These are phyloP conservation scores for Ormyrus labotus DNA, from an alignment of 2,888 invertebrate species.

Conservation along the genomic window DNA sequence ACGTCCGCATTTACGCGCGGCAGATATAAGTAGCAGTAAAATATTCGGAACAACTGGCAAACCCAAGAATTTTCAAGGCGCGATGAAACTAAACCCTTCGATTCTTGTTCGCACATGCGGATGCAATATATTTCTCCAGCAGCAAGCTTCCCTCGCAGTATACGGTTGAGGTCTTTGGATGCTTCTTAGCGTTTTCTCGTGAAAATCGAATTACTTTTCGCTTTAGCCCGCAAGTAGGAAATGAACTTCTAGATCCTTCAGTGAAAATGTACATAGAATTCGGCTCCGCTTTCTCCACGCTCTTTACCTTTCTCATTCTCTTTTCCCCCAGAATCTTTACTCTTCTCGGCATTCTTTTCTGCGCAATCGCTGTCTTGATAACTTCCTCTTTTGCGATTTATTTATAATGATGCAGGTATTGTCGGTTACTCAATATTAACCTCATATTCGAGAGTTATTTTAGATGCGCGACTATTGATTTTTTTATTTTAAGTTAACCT, in stretches of 20 bases:
- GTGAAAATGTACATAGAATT: conserved; percentile 55
- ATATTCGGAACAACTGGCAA: conserved; percentile 32
- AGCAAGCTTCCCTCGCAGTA: background rate
- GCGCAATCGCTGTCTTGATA: conserved; percentile 43
- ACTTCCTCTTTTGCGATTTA: conserved; percentile 25
- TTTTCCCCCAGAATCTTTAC: background rate
- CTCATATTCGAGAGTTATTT: too few species aligned
- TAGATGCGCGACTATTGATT: too few species aligned
- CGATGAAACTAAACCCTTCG: conserved; percentile 19
- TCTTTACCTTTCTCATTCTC: conserved; percentile 11
- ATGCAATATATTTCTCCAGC: conserved; percentile 40
- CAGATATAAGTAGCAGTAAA: conserved; percentile 22
- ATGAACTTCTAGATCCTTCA: conserved; percentile 65
- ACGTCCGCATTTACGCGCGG: background rate
- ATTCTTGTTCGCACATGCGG: conserved; percentile 8
- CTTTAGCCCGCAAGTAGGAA: conserved; percentile 60
- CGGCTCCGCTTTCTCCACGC: conserved; percentile 37
- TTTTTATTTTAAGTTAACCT: too few species aligned
- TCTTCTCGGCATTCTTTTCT: conserved; percentile 8
- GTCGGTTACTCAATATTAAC: background rate
- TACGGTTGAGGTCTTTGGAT: conserved; percentile 40
- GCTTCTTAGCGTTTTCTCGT: conserved; percentile 60
- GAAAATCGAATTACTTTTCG: conserved; percentile 66
- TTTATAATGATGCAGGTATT: conserved; percentile 51
- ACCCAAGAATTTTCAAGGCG: conserved; percentile 28